A percentile compares a stretch with the other conserved stretches of the same genome.
Evolutionary conservation across 2,113 vertebrate species (phyloP).

Genomic region (Anarhynchus alexandrinus): DNA sequence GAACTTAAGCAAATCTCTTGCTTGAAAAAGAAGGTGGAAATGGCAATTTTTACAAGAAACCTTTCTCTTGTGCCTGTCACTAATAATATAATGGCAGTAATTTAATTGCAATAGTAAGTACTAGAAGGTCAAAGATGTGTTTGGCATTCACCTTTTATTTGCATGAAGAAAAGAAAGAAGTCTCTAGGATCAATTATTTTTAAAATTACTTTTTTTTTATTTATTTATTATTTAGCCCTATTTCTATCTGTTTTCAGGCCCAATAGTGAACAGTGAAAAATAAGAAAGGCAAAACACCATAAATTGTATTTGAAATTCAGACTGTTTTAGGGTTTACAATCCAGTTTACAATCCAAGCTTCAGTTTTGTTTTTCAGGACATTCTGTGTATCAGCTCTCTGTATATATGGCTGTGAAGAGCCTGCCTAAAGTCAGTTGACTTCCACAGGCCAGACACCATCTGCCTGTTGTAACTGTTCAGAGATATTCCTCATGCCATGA

Average conservation of each 20-base stretch:
- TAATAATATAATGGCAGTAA: neutral
- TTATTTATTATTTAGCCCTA: neutral
- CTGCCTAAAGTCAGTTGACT: neutral
- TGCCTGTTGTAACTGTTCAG: neutral
- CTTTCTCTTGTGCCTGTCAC: neutral
- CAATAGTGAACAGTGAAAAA: neutral
- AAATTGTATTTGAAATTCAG: neutral
- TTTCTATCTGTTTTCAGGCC: neutral
- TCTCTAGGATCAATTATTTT: neutral
- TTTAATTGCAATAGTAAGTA: neutral
- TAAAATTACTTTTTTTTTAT: neutral
- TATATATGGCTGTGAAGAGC: neutral
- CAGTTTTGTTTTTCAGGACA: neutral
- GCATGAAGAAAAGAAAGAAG: neutral
- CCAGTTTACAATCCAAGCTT: neutral
- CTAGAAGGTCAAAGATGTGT: neutral
- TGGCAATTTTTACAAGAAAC: neutral
- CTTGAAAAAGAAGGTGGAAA: neutral
- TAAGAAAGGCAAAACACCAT: neutral
- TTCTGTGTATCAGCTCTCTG: neutral
- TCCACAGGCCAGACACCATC: neutral
- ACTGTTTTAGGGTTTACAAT: neutral
- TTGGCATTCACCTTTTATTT: neutral
- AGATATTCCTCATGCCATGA: neutral
- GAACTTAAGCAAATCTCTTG: neutral